These are phyloP conservation scores for Drosophila mayaguana DNA, from an alignment of 2,888 invertebrate genomes.

Conservation along the genomic window DNA sequence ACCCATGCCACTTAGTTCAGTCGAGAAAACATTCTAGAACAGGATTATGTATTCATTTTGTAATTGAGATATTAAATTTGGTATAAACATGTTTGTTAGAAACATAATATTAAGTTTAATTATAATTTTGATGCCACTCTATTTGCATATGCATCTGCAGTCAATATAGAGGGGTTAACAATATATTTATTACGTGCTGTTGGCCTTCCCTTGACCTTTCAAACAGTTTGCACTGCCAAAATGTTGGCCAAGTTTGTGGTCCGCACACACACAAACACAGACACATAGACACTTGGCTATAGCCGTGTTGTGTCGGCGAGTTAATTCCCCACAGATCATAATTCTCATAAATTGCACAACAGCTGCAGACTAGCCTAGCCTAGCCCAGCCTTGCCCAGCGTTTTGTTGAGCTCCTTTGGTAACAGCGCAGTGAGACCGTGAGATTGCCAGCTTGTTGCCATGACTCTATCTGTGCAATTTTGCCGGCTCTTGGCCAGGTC, in stretches of 20 bases:
- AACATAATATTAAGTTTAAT: conserved; percentile 2
- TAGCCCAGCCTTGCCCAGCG: neutral
- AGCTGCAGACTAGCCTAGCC: conserved; percentile 31
- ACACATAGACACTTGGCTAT: conserved; percentile 7
- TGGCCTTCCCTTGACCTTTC: conserved; percentile 55
- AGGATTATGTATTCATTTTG: neutral
- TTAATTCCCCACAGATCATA: conserved; percentile 58
- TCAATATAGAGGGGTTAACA: conserved; percentile 14
- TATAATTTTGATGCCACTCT: conserved; percentile 1
- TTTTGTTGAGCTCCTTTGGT: conserved; percentile 16
- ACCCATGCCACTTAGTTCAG: neutral
- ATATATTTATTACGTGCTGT: conserved; percentile 1
- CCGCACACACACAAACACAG: conserved; percentile 12
- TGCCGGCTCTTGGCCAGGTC: conserved; percentile 8
- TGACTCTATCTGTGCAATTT: conserved; percentile 9
- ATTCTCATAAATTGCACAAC: conserved; percentile 62
- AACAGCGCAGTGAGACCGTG: neutral
- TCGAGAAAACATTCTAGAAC: rapidly evolving
- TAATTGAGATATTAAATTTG: neutral
- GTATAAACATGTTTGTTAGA: neutral
- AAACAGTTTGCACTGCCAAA: conserved; percentile 32
- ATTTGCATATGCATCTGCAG: conserved; percentile 14
- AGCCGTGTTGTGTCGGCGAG: conserved; percentile 12
- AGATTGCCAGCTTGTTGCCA: conserved; percentile 9
- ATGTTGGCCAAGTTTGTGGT: conserved; percentile 30